Conservation (phyloP, 1,140 invertebrate species). For the Plutomurus gul region DNA sequence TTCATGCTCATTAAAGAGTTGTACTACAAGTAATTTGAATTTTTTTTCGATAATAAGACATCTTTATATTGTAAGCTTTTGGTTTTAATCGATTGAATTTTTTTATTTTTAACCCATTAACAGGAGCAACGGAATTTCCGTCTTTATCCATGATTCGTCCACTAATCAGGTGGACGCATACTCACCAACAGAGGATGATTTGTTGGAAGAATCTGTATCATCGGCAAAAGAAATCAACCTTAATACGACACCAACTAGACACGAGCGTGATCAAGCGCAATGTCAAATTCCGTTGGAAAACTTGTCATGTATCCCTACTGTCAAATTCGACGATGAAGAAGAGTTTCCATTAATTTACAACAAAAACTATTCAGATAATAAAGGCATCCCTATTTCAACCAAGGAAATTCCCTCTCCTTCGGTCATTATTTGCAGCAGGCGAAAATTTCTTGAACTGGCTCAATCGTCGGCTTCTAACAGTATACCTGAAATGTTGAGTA, state of each 20-base stretch:
- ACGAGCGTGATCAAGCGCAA: not conserved
- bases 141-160: slow-evolving; percentile 48
- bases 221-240: not conserved
- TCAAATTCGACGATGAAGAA: slow-evolving; percentile 31
- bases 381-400: not conserved
- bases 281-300: slow-evolving; percentile 46
- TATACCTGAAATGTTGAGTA: not conserved
- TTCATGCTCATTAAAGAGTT: slow-evolving; percentile 53
- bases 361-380: not conserved
- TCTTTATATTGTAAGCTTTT: not conserved
- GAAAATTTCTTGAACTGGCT: slow-evolving; percentile 39
- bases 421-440: slow-evolving; percentile 41
- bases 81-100: not conserved
- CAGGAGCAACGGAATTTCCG: slow-evolving; percentile 49
- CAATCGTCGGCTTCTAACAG: not conserved
- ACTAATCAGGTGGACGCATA: too few species aligned
- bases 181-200: not conserved
- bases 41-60: not conserved
- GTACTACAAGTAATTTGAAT: slow-evolving; percentile 43
- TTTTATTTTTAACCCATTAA: too few species aligned
- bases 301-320: slow-evolving; percentile 44
- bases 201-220: not conserved
- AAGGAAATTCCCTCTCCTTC: not conserved
- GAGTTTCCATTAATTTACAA: slow-evolving; percentile 8
- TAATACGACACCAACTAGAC: not conserved